Evolutionary conservation across 2,888 invertebrate genomes (phyloP).

Genomic region (Tricholauxania praeusta): DNA sequence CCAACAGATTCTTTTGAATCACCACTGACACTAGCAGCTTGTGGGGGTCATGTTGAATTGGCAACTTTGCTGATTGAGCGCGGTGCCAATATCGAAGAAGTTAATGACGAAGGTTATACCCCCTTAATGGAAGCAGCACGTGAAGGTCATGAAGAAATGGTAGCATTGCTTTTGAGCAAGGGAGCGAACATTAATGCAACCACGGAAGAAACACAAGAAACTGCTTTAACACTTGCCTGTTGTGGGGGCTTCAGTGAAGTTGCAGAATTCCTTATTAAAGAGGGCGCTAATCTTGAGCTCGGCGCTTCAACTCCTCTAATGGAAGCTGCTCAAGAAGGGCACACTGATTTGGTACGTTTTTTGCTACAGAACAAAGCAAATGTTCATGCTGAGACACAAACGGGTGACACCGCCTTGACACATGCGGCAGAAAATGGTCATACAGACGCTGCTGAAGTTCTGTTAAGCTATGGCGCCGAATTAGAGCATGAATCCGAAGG

Average conservation of each 20-base stretch:
- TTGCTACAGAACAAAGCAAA: conserved; percentile 87
- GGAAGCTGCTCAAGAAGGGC: conserved; percentile 99
- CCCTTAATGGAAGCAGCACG: conserved; percentile 99
- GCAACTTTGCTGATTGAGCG: conserved; percentile 95
- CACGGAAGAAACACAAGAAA: conserved; percentile 98
- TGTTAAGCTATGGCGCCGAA: conserved; percentile 91
- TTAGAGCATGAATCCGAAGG: conserved; percentile 97
- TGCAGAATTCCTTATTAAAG: conserved; percentile 93
- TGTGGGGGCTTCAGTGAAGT: conserved; percentile 96
- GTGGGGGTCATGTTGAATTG: conserved; percentile 98
- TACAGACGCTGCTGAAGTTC: conserved; percentile 94
- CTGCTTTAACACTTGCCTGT: conserved; percentile 92
- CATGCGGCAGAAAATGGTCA: conserved; percentile 99
- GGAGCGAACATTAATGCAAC: conserved; percentile 98
- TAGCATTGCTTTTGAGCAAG: conserved; percentile 90
- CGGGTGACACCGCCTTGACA: conserved; percentile 95
- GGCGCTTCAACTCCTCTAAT: conserved; percentile 97
- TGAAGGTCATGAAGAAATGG: conserved; percentile 99
- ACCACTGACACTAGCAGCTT: conserved; percentile 96
- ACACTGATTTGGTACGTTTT: conserved; percentile 89
- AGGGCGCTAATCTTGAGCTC: conserved; percentile 93
- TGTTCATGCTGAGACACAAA: conserved; percentile 94
- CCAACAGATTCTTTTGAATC: conserved; percentile 99
- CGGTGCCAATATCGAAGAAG: conserved; percentile 98
- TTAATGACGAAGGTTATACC: conserved; percentile 99